phyloP scores from a whole-genome alignment of 1,140 invertebrate species.

The Musca domestica region DNA sequence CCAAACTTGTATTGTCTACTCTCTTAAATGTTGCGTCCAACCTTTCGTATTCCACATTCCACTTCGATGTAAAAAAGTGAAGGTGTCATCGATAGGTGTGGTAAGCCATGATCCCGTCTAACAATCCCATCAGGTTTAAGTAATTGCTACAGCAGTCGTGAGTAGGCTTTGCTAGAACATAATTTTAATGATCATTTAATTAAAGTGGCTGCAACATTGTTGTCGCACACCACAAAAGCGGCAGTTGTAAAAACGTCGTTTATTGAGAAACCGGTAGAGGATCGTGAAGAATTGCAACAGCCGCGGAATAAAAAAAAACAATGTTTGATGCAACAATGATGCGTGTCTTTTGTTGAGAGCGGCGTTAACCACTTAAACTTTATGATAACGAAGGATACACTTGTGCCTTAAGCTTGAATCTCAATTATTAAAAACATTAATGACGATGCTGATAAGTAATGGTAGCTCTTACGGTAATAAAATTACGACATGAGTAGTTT shows the following conservation, averaged over 20 bases:
- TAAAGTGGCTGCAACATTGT: slow-evolving; percentile 1
- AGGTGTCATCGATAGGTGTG: not conserved
- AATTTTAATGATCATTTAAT: slow-evolving; percentile 2
- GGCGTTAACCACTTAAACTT: too few species aligned
- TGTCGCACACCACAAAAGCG: not conserved
- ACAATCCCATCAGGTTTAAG: not conserved
- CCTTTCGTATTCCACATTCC: too few species aligned
- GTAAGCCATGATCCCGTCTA: not conserved
- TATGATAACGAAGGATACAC: too few species aligned
- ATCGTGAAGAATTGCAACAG: too few species aligned
- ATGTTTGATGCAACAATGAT: not conserved
- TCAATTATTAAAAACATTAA: too few species aligned
- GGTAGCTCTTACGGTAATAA: too few species aligned
- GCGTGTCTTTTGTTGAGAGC: not conserved
- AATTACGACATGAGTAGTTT: too few species aligned
- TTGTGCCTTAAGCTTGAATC: too few species aligned
- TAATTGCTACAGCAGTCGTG: not conserved
- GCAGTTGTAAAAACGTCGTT: not conserved
- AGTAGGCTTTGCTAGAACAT: not conserved
- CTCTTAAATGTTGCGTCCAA: too few species aligned
- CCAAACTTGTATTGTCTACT: too few species aligned
- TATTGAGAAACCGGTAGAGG: too few species aligned
- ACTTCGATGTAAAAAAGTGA: not conserved
- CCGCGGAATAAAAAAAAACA: not conserved
- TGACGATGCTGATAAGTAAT: too few species aligned